Base-by-base conservation (phyloP, 2,888 invertebrate species). In the Epinotia bilunana region DNA sequence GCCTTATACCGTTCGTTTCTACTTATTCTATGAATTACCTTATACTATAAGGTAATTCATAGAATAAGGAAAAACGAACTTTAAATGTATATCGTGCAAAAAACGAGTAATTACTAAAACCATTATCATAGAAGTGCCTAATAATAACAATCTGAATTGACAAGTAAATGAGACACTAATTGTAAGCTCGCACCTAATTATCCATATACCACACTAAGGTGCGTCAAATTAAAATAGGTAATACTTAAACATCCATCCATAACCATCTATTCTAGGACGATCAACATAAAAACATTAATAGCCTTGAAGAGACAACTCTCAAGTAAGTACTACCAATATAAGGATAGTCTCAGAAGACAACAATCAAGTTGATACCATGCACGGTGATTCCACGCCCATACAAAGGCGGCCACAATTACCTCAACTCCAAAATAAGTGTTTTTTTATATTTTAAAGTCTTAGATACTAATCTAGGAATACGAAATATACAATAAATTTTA, bases 271-370 rank as follows among this genome's bases (percentile, higher is more conserved):
- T 58, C 5, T 11, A 58, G 20, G 20, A 16, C 58, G 23, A 69
- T 69, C 46, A 69, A 43, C 20, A 68, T 20, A 12, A 6, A n/a
- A 49, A n/a, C 0, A 16, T 33, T 16, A 39, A 20, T 13, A 58
- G 3, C 69, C 69, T 69, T 60, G 43, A 68, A 57, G 13, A 12
- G 33, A 23, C n/a, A 12, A 43, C 39, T 55, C 4, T 23, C 61
- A 33, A 16, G n/a, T 46, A 46, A 33, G 7, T 33, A 61, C 13
- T 16, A 58, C 39, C 68, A 43, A 58, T 46, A 69, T 46, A 69
- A 46, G 46, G 60, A 58, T 43, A 23, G 58, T 43, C 46, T 23
- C 23, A 16, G 43, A n/a, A 58, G 58, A 58, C 67, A 5, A 58
- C 2, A 39, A 57, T 57, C 18, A 13, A 33, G 39, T 55, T 20